A percentile compares a stretch with the other conserved stretches of the same genome.
Evolutionary conservation across 2,797 vertebrate genomes (phyloP).

Genomic region (Adrianichthys oophorus): DNA sequence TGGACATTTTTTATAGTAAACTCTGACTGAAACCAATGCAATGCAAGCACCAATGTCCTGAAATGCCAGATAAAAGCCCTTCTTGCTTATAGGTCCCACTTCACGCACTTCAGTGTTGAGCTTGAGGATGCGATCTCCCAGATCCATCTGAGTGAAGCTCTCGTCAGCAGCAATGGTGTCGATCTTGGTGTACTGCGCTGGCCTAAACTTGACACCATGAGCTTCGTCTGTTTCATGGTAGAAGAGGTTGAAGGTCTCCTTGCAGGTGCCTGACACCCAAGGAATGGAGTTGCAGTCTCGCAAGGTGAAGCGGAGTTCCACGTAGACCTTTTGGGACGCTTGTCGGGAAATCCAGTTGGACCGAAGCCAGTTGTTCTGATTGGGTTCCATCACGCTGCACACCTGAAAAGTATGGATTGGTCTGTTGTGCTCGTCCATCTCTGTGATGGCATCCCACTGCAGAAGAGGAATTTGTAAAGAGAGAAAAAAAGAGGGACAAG

Average conservation of each 20-base stretch:
- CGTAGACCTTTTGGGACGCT: constrained; percentile 92
- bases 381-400: constrained; percentile 95
- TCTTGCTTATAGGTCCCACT: constrained; percentile 88
- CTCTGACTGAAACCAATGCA: constrained; percentile 90
- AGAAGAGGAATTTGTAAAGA: constrained; percentile 31
- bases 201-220: constrained; percentile 87
- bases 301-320: constrained; percentile 94
- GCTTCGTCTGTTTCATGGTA: constrained; percentile 91
- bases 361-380: constrained; percentile 97
- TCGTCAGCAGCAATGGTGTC: constrained; percentile 95
- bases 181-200: constrained; percentile 89
- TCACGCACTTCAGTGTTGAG: constrained; percentile 95
- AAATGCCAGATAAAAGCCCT: constrained; percentile 94
- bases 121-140: constrained; percentile 94
- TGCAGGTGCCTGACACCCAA: constrained; percentile 94
- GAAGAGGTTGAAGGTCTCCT: constrained; percentile 95
- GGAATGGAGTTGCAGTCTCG: constrained; percentile 97
- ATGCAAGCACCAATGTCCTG: constrained; percentile 97
- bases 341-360: constrained; percentile 95
- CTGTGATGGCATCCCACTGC: constrained; percentile 95
- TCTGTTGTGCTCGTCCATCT: constrained; percentile 94
- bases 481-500: constrained; percentile 1
- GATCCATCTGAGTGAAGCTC: constrained; percentile 96
- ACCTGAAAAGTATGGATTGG: constrained; percentile 97
- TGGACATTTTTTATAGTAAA: constrained; percentile 96